Base-by-base conservation (phyloP, 2,113 vertebrate genomes). In the Cephalophus harveyi region DNA sequence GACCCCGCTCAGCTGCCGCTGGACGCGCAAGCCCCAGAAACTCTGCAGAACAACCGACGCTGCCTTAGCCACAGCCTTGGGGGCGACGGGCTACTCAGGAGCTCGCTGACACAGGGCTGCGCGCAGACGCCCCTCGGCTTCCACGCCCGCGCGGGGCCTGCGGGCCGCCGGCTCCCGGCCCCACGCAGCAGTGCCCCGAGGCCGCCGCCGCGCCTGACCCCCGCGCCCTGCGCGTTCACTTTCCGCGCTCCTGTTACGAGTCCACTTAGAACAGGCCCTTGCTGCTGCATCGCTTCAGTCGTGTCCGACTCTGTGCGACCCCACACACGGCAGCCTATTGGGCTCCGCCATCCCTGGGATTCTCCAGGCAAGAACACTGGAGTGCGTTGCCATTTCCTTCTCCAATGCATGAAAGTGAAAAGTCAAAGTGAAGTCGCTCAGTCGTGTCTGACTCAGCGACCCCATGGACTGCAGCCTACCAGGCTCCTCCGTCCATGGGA, bases 251-350 rank as follows among this genome's bases (percentile, higher is more conserved):
- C 88, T 91, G 13, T 81, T 79, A 92, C 23, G 43, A 76, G 62
- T 86, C 95, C 87, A 95, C 94, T 96, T 81, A 82, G 27, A 96
- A 79, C 76, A 94, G 36, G 91, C 46, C 91, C 92, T 96, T n/a
- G n/a, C n/a, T n/a, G n/a, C n/a, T n/a, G n/a, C n/a, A n/a, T n/a
- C n/a, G n/a, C n/a, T n/a, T n/a, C n/a, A n/a, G n/a, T n/a, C n/a
- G n/a, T n/a, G n/a, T n/a, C n/a, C n/a, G n/a, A n/a, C n/a, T n/a
- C n/a, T n/a, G n/a, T n/a, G n/a, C n/a, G n/a, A n/a, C n/a, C n/a
- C n/a, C n/a, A n/a, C n/a, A n/a, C n/a, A n/a, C n/a, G n/a, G n/a
- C n/a, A n/a, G n/a, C n/a, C n/a, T n/a, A n/a, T n/a, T n/a, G n/a
- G n/a, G n/a, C n/a, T n/a, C n/a, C n/a, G n/a, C n/a, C n/a, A n/a